These are phyloP conservation scores for Genyomyrus donnyi DNA, from an alignment of 2,113 vertebrate genomes.

Conservation along the genomic window DNA sequence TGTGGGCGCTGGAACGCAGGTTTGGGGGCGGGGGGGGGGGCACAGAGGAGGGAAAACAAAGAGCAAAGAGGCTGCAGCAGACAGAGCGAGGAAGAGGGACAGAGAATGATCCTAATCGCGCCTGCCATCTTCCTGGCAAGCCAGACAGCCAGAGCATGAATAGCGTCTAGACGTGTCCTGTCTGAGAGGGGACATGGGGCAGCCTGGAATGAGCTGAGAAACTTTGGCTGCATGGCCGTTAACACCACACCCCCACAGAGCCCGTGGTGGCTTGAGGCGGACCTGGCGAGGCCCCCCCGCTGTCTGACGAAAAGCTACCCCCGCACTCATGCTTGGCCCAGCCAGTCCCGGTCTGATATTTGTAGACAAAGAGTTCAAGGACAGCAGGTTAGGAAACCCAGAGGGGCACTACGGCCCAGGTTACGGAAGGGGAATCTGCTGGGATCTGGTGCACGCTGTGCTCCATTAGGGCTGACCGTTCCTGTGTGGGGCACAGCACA, in stretches of 20 bases:
- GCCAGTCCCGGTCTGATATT: background rate
- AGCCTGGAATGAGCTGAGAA: background rate
- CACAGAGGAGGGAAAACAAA: background rate
- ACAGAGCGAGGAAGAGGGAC: background rate
- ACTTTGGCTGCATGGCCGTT: background rate
- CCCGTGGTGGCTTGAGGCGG: background rate
- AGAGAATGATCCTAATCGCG: conserved; percentile 17
- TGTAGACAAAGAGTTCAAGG: background rate
- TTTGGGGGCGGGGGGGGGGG: background rate
- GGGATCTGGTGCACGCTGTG: background rate
- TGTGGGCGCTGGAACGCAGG: background rate
- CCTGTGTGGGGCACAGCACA: background rate
- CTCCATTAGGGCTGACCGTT: background rate
- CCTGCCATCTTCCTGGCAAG: conserved; percentile 13
- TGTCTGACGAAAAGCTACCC: background rate
- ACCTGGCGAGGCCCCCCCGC: background rate
- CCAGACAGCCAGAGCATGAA: conserved; percentile 21
- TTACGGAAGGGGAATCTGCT: background rate
- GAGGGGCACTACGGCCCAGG: background rate
- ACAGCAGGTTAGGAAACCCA: background rate
- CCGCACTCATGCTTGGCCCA: background rate
- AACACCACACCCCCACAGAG: background rate
- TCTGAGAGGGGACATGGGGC: background rate
- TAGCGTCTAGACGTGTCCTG: conserved; percentile 20
- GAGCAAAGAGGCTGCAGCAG: background rate